Evolutionary conservation across 1,140 invertebrate species (phyloP).

Genomic region (Scylla paramamosain): DNA sequence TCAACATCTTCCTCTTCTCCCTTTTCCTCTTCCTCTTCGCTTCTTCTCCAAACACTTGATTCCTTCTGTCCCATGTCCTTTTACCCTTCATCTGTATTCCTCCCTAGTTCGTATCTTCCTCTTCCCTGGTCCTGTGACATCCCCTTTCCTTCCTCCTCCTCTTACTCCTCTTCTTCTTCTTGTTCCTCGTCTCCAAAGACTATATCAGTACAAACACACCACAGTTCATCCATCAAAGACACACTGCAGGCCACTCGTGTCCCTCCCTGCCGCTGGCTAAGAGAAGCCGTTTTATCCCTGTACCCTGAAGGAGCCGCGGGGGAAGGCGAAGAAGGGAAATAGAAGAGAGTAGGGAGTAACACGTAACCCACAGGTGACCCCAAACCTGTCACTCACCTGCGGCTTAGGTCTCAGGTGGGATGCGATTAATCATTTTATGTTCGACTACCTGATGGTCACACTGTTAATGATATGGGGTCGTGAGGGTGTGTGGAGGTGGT

Average conservation of each 20-base stretch:
- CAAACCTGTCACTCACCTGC: background rate
- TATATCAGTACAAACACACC: background rate
- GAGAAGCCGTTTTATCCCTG: background rate
- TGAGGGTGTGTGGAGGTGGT: background rate
- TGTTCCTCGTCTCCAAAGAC: background rate
- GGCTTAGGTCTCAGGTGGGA: background rate
- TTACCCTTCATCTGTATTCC: too few relatives aligned
- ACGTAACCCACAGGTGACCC: background rate
- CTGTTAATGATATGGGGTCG: background rate
- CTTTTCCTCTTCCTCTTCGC: too few relatives aligned
- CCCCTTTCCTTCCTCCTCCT: background rate
- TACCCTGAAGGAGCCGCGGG: background rate
- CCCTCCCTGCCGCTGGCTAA: background rate
- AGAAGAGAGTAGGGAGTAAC: background rate
- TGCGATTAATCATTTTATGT: background rate
- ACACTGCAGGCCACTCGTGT: background rate
- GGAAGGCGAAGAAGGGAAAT: background rate
- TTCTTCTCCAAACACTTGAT: too few relatives aligned
- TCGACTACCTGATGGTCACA: constrained; percentile 11
- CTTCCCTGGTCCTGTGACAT: too few relatives aligned
- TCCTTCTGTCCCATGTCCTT: too few relatives aligned
- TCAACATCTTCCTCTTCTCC: too few relatives aligned
- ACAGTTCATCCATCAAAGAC: background rate
- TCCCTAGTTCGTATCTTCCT: too few relatives aligned
- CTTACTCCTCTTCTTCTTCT: background rate